These are phyloP conservation scores for Clarias gariepinus DNA, from an alignment of 2,113 vertebrate genomes.

Conservation along the genomic window DNA sequence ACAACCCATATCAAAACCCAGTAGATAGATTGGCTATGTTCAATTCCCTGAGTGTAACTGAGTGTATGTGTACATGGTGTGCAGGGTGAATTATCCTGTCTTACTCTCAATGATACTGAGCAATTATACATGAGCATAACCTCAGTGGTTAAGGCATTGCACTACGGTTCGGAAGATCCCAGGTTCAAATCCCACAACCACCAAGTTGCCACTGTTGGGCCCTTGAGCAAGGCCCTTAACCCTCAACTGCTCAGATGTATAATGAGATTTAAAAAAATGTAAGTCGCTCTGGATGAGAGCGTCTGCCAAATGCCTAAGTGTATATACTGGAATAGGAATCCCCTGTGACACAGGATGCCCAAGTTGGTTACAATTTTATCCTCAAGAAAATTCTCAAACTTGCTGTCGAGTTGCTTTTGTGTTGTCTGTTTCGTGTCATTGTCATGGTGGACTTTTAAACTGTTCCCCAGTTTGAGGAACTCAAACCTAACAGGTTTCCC, in stretches of 20 bases:
- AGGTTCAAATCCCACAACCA: too few species aligned
- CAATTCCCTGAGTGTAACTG: background rate
- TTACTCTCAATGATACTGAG: background rate
- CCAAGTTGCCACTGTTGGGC: too few species aligned
- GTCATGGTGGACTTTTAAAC: background rate
- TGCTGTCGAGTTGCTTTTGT: background rate
- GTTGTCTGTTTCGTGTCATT: background rate
- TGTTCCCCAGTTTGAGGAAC: background rate
- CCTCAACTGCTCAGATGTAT: too few species aligned
- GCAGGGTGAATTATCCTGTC: background rate
- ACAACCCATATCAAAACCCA: background rate
- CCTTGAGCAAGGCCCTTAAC: too few species aligned
- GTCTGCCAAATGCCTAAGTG: too few species aligned
- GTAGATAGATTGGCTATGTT: background rate
- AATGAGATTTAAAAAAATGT: too few species aligned
- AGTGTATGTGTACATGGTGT: background rate
- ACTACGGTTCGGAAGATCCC: too few species aligned
- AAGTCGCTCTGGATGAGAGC: too few species aligned
- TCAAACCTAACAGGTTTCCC: background rate
- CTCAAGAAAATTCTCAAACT: background rate
- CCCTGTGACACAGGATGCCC: background rate
- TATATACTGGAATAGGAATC: background rate
- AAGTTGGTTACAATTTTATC: background rate
- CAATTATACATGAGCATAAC: too few species aligned
- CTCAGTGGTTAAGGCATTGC: too few species aligned